Evolutionary conservation across 2,888 invertebrate genomes (phyloP), one percentile per base, ranked within the genome.

Genomic region (Lagria hirta): DNA sequence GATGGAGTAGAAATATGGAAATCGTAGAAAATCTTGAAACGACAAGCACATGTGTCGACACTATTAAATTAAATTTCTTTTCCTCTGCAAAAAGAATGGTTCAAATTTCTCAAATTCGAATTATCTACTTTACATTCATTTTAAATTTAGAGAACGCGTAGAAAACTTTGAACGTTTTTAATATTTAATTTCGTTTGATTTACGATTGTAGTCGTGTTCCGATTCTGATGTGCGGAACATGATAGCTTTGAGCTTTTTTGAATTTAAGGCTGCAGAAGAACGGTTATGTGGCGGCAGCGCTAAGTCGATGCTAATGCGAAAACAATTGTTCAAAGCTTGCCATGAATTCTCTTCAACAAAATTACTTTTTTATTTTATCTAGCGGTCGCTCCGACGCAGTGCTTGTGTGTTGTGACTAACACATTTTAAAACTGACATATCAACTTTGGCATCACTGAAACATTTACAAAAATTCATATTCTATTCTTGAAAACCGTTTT

Each of bases 121-220:
- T 72, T 72, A 72, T 72, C 70, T 72, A 70, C 71, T 71, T 71
- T 72, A 71, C 70, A 72, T 71, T 71, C 70, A 69, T 71, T 72
- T 71, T 68, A 69, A 72, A 71, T 71, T 71, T 70, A 69, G 68
- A 68, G 63, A 66, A 66, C 66, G 64, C 65, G 62, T 62, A 60
- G 64, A 64, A 66, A 70, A 68, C 57, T 69, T 68, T 64, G 64
- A 69, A 67, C 70, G 70, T 70, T 72, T 71, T 71, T 70, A 71
- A 72, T 72, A 72, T 72, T 71, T 72, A 72, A 72, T 72, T 71
- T 69, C 62, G 65, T 69, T 70, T 72, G 72, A 72, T 72, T 72
- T 72, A 72, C 71, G 72, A 70, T 68, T 70, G 64, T 65, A 68
- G 67, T 64, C 66, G 59, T 64, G 66, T 61, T 65, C 66, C 60